Conservation (phyloP, 1,140 invertebrate genomes). For the Cylas formicarius region DNA sequence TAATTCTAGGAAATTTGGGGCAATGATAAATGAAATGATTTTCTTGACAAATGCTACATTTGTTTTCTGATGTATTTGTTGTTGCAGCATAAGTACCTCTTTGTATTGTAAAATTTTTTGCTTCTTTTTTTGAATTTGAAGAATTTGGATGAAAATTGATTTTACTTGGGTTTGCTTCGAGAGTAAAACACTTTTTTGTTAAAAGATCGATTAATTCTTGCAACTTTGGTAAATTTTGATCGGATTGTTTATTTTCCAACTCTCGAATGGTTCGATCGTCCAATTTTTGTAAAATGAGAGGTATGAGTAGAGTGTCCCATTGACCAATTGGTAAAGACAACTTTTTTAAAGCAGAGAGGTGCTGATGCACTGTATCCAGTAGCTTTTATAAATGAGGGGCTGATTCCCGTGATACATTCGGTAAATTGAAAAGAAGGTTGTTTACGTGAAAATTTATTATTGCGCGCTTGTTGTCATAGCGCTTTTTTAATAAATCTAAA, state of each 20-base stretch:
- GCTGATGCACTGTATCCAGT: slow-evolving; percentile 9
- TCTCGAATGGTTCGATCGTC: slow-evolving; percentile 10
- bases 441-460: slow-evolving; percentile 9
- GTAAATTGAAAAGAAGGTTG: slow-evolving; percentile 8
- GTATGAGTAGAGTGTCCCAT: slow-evolving; percentile 12
- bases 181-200: slow-evolving; percentile 10
- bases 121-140: background rate
- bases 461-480: background rate
- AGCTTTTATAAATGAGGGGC: background rate
- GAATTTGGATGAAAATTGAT: too few relatives aligned
- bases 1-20: slow-evolving; percentile 5
- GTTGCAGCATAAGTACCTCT: background rate
- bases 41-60: slow-evolving; percentile 3
- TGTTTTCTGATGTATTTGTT: background rate
- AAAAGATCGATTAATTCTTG: slow-evolving; percentile 9
- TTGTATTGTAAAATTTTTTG: background rate
- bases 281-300: slow-evolving; percentile 11
- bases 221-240: slow-evolving; percentile 5
- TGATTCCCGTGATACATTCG: slow-evolving; percentile 5
- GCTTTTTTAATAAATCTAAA: background rate
- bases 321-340: slow-evolving; percentile 11
- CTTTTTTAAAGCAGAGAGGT: slow-evolving; percentile 7
- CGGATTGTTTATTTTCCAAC: slow-evolving; percentile 11
- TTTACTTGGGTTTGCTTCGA: slow-evolving; percentile 3
- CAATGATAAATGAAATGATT: slow-evolving; percentile 5